Base-by-base conservation (phyloP, 2,888 invertebrate species). In the Nomada flava region DNA sequence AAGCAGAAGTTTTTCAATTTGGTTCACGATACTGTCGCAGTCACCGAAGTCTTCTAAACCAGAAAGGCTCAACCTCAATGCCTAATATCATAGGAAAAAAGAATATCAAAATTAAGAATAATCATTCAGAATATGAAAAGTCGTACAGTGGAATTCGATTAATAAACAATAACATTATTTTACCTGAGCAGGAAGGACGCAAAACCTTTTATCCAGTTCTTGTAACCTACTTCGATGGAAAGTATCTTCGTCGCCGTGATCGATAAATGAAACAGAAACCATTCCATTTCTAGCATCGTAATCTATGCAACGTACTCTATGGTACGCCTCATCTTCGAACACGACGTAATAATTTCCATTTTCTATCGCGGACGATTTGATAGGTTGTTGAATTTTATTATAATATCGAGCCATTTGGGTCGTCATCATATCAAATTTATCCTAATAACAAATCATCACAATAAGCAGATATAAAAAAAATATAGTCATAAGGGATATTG, bases 171-270 rank as follows among this genome's bases (percentile, higher is more conserved):
- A 50, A 11, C 15, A 47, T 67, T 36, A 47, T 29, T 79, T 89
- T 89, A 96, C 96, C 95, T 97, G 97, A 0, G 96, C 95, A 20
- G 97, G 95, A 29, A 97, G 93, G 69, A 93, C 93, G 15, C 96
- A 95, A 90, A 97, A 97, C 80, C 95, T 95, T 0, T 95, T 94
- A 79, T 96, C 95, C 68, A 96, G 94, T 42, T 95, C 94, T 86
- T 95, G 95, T 42, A 98, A 94, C 79, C 95, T 94, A 42, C 94
- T 92, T 15, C 95, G 93, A 5, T 94, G 88, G 36, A 96, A 95
- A 20, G 93, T 92, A 64, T 96, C 96, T 82, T 96, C 96, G 86
- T 97, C 97, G 0, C 97, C 97, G 85, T 95, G 96, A 92, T 98
- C 98, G 13, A 97, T 96, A 82, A 97, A 96, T 87, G 96, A 96